Conservation (phyloP, 2,888 invertebrate genomes). For the Alentia gelatinosa region DNA sequence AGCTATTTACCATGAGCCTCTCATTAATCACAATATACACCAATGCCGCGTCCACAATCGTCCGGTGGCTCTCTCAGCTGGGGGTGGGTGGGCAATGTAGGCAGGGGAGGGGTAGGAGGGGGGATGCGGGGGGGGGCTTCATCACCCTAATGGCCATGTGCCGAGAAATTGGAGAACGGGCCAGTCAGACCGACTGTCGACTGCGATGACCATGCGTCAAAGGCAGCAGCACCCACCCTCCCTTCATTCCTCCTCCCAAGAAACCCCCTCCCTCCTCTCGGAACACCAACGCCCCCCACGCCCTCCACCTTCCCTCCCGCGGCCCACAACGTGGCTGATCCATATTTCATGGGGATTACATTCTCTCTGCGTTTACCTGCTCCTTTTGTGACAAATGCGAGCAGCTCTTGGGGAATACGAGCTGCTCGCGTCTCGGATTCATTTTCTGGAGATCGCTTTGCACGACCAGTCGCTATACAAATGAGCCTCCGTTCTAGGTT, state of each 20-base stretch:
- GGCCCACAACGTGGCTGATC: background rate
- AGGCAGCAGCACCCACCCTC: background rate
- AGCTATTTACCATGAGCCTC: slow-evolving; percentile 34
- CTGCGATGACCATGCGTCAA: background rate
- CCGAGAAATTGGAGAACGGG: background rate
- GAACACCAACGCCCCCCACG: too few species aligned
- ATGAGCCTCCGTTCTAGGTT: too few species aligned
- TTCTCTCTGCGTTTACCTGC: background rate
- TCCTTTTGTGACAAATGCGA: background rate
- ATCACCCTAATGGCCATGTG: slow-evolving; percentile 27
- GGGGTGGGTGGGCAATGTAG: background rate
- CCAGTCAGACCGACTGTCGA: too few species aligned
- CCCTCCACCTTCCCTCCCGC: background rate
- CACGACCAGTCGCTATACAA: too few species aligned
- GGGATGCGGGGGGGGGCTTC: background rate
- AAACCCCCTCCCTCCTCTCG: too few species aligned
- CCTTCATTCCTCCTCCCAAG: background rate
- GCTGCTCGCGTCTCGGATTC: background rate
- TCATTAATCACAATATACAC: slow-evolving; percentile 49
- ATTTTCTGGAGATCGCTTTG: too few species aligned
- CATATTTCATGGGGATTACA: background rate
- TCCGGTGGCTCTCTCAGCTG: background rate
- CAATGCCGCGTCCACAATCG: slow-evolving; percentile 4
- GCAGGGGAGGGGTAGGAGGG: background rate
- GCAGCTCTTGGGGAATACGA: background rate